Evolutionary conservation across 2,888 invertebrate genomes (phyloP), one percentile per base, ranked within the genome.

Genomic region (Pterobdella sp.): DNA sequence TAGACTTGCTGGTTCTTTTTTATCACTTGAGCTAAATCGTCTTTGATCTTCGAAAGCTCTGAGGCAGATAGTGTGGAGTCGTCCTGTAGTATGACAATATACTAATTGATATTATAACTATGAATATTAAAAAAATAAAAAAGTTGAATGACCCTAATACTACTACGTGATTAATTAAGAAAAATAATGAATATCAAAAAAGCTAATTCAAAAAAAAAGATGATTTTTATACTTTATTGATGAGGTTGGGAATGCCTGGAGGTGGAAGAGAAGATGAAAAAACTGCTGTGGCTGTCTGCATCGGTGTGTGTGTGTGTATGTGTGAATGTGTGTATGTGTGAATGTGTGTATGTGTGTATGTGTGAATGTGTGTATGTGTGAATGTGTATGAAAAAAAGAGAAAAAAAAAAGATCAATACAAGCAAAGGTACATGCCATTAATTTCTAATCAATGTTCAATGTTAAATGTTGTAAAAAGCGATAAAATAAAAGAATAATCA

Each of bases 201-300:
- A 42, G 7, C 42, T 14, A 42, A 42, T 14, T 14, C 7, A 42
- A 42, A 7, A 42, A 14, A 18, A 42, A 18, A 42, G 42, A 42
- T 42, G 42, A 14, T 42, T 14, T 42, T 7, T 18, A 4, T 29
- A 73, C 70, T 79, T 84, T 84, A 68, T 81, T 82, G 31, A 81
- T 78, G 72, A 92, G 87, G 82, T 89, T 88, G 0, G 91, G 91
- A 31, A 89, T 85, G 22, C 88, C 86, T 0, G 91, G 90, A 10
- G 90, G 86, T 0, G 93, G 93, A 60, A 95, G 82, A 0, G 93
- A 89, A 0, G 88, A 86, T 0, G 94, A 84, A 79, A 89, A 90
- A 10, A 91, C 87, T 0, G 92, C 95, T 0, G 93, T 93, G 0
- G 79, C 82, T 63, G 81, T 81, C 82, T 82, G 78, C 32, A 1